Conservation (phyloP, 2,113 vertebrate genomes). For the Aptenodytes forsteri region DNA sequence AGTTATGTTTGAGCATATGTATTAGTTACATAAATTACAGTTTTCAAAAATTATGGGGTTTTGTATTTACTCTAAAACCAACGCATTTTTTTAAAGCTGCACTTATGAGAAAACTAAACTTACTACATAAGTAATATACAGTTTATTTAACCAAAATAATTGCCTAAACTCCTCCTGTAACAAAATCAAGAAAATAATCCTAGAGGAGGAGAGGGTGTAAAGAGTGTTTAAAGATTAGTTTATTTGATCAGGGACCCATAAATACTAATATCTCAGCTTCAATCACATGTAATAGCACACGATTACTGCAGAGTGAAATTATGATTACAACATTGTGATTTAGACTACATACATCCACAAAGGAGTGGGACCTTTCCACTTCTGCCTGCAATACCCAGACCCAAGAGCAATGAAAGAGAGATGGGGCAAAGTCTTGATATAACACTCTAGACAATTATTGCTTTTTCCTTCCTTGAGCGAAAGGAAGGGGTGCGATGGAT, state of each 20-base stretch:
- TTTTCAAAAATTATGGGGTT: not conserved
- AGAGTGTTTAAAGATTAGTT: not conserved
- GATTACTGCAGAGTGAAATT: not conserved
- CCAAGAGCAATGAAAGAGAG: not conserved
- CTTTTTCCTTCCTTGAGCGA: not conserved
- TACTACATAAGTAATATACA: not conserved
- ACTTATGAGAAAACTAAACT: not conserved
- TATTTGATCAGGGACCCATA: not conserved
- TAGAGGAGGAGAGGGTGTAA: not conserved
- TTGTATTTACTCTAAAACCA: not conserved
- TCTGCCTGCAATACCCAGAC: not conserved
- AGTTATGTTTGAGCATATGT: not conserved
- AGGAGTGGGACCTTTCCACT: not conserved
- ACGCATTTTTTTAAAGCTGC: not conserved
- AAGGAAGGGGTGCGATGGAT: not conserved
- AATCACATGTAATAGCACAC: not conserved
- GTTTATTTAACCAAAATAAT: not conserved
- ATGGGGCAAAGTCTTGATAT: not conserved
- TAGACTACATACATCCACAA: not conserved
- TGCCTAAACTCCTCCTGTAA: not conserved
- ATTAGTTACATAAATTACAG: not conserved
- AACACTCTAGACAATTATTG: not conserved
- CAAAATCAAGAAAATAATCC: conserved; percentile 11
- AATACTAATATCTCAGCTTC: not conserved
- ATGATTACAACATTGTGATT: not conserved